Conservation (phyloP, 2,113 vertebrate genomes). For the Onychorhynchus coronatus region DNA sequence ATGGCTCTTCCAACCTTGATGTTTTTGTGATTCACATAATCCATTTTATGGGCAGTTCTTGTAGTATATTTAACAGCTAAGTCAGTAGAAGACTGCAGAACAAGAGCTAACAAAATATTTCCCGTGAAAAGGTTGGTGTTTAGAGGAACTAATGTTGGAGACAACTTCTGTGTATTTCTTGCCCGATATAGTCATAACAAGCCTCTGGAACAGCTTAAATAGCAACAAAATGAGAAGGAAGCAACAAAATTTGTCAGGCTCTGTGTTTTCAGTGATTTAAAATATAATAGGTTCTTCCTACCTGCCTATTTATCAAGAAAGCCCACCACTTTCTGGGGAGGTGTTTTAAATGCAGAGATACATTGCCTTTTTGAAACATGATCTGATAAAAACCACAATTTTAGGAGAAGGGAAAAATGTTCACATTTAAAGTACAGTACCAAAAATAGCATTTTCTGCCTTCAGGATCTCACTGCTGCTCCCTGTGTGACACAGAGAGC, state of each 20-base stretch:
- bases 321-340: background rate
- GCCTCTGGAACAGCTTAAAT: background rate
- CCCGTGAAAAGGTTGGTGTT: background rate
- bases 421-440: background rate
- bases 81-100: background rate
- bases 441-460: background rate
- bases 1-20: background rate
- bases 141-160: background rate
- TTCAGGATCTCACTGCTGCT: background rate
- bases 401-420: background rate
- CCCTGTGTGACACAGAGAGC: accelerated
- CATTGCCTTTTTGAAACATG: background rate
- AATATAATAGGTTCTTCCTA: background rate
- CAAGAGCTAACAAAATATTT: background rate
- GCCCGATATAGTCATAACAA: background rate
- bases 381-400: background rate
- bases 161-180: background rate
- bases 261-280: background rate
- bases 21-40: background rate
- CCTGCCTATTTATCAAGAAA: background rate
- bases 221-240: background rate
- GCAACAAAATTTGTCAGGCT: background rate
- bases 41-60: background rate
- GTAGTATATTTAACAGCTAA: background rate
- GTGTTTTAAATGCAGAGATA: background rate